Base-by-base conservation (phyloP, 1,140 invertebrate genomes). In the Sycophaga agraensis region DNA sequence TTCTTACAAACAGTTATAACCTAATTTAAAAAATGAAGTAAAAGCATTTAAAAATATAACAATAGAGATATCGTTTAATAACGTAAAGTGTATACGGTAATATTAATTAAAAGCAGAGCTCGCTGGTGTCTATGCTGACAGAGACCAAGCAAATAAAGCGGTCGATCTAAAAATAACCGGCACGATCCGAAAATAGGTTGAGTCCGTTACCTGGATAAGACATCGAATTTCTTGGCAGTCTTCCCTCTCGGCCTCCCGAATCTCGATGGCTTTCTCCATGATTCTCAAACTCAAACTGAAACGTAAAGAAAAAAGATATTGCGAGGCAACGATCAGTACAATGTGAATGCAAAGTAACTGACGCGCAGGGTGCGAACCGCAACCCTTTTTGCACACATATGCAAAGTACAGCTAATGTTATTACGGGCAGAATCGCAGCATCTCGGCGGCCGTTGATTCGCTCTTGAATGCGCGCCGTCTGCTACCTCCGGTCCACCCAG, bases 191-290 rank as follows among this genome's bases (percentile, higher is more conserved):
- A n/a, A n/a, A n/a, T n/a, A n/a, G n/a, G n/a, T n/a, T n/a, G n/a
- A n/a, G n/a, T n/a, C n/a, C n/a, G n/a, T n/a, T 68, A 81, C 80
- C 70, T 84, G 81, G 63, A 85, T 85, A 53, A 85, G 76, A 16
- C 64, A 61, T 37, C 63, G 65, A 31, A 86, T 79, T 19, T 66
- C 61, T 58, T 60, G 51, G 56, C 84, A 84, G 68, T 85, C 84
- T 26, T 77, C 69, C 17, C 70, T 69, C 65, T 68, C 67, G 3
- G 83, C 82, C 49, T 70, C 68, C 4, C 82, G 75, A 66, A 84
- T 67, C 34, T 62, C 59, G 42, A 70, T 21, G 51, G 66, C 46
- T n/a, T 67, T 65, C 50, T 61, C 59, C 60, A 63, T 63, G 14
- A 63, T 63, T 49, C 35, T 54, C 31, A 61, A 21, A 22, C 51